phyloP scores from a whole-genome alignment of 53 echinoderm and acorn worm species.

The Glandiceps talaboti region DNA sequence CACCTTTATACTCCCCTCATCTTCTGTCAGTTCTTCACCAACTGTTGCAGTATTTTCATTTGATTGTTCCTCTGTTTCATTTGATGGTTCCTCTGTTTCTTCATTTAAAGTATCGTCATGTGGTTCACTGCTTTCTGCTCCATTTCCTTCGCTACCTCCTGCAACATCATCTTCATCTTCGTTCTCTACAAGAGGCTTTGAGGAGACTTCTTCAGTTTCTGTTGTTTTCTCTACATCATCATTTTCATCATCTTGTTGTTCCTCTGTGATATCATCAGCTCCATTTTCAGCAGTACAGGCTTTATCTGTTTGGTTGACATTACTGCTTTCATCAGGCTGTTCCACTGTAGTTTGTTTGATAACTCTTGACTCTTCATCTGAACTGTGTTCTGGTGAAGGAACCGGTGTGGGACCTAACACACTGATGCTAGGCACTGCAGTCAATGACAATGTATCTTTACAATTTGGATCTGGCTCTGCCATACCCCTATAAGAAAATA shows the following conservation, averaged over 20 bases:
- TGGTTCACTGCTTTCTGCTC: not conserved
- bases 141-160: no score
- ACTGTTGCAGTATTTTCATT: slow-evolving; percentile 9
- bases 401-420: not conserved
- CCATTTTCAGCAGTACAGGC: not conserved
- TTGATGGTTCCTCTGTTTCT: not conserved
- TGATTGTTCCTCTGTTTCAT: slow-evolving; percentile 13
- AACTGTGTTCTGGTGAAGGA: not conserved
- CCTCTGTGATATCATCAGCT: not conserved
- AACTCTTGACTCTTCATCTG: not conserved
- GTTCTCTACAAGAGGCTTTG: not conserved
- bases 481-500: no score
- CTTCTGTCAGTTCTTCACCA: slow-evolving; percentile 51
- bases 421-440: not conserved
- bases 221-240: not conserved
- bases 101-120: slow-evolving; percentile 6
- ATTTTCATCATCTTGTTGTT: not conserved
- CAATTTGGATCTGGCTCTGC: no score
- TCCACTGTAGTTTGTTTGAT: not conserved
- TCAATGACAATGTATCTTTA: no score
- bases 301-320: not conserved
- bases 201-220: not conserved
- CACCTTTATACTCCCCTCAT: slow-evolving; percentile 31
- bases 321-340: not conserved
- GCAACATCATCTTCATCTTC: not conserved